Evolutionary conservation across 2,797 vertebrate genomes (phyloP).

Genomic region (Paedocypris micromegethes): DNA sequence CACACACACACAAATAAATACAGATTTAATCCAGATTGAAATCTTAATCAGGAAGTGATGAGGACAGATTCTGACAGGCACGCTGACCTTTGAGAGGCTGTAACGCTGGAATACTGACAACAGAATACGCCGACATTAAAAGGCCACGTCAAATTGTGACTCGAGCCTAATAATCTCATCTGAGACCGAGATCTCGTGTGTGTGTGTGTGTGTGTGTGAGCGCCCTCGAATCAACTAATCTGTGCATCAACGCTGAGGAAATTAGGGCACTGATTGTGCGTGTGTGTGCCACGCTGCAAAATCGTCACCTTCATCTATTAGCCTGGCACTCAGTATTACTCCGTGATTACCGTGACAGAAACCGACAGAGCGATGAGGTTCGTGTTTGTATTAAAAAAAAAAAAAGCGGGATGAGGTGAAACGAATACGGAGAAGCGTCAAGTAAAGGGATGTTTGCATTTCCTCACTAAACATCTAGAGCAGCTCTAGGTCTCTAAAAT

Average conservation of each 20-base stretch:
- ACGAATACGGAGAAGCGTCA: constrained; percentile 49
- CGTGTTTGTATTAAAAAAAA: constrained; percentile 9
- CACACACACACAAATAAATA: constrained; percentile 17
- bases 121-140: constrained; percentile 41
- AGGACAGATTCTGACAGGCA: constrained; percentile 52
- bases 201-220: constrained; percentile 12
- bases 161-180: constrained; percentile 47
- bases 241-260: constrained; percentile 40
- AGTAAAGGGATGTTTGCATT: constrained; percentile 77
- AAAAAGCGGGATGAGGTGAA: constrained; percentile 20
- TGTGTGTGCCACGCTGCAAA: constrained; percentile 33
- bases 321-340: constrained; percentile 33
- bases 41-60: constrained; percentile 44
- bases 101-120: constrained; percentile 54
- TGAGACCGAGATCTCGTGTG: constrained; percentile 1
- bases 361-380: constrained; percentile 34
- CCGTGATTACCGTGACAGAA: constrained; percentile 35
- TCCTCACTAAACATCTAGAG: constrained; percentile 73
- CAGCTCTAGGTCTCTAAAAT: constrained; percentile 64
- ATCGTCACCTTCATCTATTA: constrained; percentile 44
- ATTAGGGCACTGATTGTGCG: constrained; percentile 35
- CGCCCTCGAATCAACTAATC: constrained; percentile 40
- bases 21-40: constrained; percentile 27
- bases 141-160: constrained; percentile 52
- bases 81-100: constrained; percentile 61